Evolutionary conservation across 1,140 invertebrate species (phyloP), one percentile per base, ranked within the genome.

Genomic region (Platorchestia sp.): DNA sequence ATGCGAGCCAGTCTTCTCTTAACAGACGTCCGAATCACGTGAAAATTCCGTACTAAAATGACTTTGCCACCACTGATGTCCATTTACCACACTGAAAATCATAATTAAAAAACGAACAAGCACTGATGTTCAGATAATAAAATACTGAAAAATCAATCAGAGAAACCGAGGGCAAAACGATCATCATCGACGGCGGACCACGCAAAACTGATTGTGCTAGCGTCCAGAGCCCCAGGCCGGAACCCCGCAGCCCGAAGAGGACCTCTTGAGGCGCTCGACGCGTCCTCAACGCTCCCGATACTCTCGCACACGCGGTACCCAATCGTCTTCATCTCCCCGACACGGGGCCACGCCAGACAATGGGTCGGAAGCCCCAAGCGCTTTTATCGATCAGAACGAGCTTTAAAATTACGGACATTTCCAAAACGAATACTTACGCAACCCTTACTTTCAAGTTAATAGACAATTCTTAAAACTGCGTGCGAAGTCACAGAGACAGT

Each of bases 241-340:
- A 90, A 43, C 59, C 59, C 59, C 27, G 27, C 59, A 75, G 87
- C 27, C 44, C 7, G 41, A 19, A 42, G 87, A 90, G 87, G 87
- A 16, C 87, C 87, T 90, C 87, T 90, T 41, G 87, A 90, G 41
- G 5, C 87, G 41, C 59, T 75, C 59, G 59, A 75, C 59, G 27
- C 1, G 59, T 75, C 59, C 59, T 75, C 27, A 22, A 41, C 19
- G 87, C 41, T 42, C 10, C 87, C 87, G 87, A 90, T 90, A 90
- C 87, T 90, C 87, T 42, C 41, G 41, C 41, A 42, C 87, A 90
- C 87, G 87, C 41, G 41, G 87, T 90, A 90, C 87, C 87, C 87
- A 90, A 90, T 90, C 87, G 87, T 44, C 87, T 44, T 90, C 87
- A 90, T 90, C 87, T 44, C 87, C 87, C 42, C 87, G 87, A 45